Evolutionary conservation across 2,797 vertebrate genomes (phyloP).

Genomic region (Semaprochilodus insignis): DNA sequence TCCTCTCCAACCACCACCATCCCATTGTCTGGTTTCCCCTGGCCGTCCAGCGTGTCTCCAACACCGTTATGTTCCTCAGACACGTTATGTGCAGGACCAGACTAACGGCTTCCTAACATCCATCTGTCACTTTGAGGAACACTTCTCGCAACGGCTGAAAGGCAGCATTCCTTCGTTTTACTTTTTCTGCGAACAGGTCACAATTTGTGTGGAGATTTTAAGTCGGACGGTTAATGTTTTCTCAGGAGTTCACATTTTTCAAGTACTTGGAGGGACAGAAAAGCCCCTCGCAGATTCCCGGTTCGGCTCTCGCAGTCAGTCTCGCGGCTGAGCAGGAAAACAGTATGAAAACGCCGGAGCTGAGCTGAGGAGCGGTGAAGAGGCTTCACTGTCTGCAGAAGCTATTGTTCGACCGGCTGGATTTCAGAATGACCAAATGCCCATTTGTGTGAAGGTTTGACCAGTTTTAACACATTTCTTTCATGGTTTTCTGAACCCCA

Average conservation of each 20-base stretch:
- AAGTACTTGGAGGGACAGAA: background rate
- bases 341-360: background rate
- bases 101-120: background rate
- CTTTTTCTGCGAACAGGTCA: background rate
- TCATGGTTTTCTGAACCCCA: background rate
- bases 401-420: background rate
- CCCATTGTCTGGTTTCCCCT: constrained; percentile 15
- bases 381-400: background rate
- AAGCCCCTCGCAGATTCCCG: too few species aligned
- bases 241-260: background rate
- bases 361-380: background rate
- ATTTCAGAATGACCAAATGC: background rate
- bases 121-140: background rate
- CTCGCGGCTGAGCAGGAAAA: background rate
- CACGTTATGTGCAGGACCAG: background rate
- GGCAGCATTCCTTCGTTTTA: too few species aligned
- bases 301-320: background rate
- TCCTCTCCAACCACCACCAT: constrained; percentile 3
- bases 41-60: background rate
- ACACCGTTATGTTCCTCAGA: background rate
- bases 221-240: background rate
- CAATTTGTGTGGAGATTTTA: background rate
- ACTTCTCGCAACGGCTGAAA: background rate
- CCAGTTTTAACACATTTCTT: background rate
- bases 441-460: background rate